Percentiles rank a stretch among this genome's conserved stretches.
Evolutionary conservation across 2,888 invertebrate species (phyloP).

Genomic region (Drosophila leonis): DNA sequence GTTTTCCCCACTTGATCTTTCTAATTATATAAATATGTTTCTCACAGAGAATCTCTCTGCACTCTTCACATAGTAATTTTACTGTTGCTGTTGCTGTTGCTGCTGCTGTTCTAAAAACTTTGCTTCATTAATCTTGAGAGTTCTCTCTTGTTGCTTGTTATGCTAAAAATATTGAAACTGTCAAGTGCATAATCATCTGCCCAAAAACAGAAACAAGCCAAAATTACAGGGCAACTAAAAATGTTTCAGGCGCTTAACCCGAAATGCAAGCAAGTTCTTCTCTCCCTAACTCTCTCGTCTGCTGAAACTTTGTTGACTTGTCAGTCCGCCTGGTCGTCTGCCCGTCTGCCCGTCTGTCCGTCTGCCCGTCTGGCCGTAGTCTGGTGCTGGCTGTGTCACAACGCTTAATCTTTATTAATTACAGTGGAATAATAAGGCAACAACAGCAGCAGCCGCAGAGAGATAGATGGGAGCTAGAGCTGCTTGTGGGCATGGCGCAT

Average conservation of each 20-base stretch:
- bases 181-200: conserved; percentile 70
- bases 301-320: conserved; percentile 40
- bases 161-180: conserved; percentile 74
- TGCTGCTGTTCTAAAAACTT: conserved; percentile 20
- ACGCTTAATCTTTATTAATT: conserved; percentile 84
- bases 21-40: conserved; percentile 6
- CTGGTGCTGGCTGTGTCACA: conserved; percentile 72
- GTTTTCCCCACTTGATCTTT: conserved; percentile 8
- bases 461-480: conserved; percentile 56
- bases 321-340: conserved; percentile 3
- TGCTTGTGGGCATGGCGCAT: conserved; percentile 50
- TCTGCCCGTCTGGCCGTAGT: conserved; percentile 9
- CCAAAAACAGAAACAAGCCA: conserved; percentile 24
- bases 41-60: background rate
- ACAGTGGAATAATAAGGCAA: conserved; percentile 81
- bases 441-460: conserved; percentile 22
- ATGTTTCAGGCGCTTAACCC: conserved; percentile 54
- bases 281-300: conserved; percentile 21
- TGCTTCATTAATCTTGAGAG: conserved; percentile 66
- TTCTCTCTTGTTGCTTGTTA: conserved; percentile 53
- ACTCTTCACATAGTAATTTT: conserved; percentile 2
- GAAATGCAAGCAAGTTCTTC: conserved; percentile 38
- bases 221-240: conserved; percentile 69
- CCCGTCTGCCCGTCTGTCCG: conserved; percentile 4
- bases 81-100: background rate